Base-by-base conservation (phyloP, 2,888 invertebrate species). In the Vannuccia rotundouncinata region DNA sequence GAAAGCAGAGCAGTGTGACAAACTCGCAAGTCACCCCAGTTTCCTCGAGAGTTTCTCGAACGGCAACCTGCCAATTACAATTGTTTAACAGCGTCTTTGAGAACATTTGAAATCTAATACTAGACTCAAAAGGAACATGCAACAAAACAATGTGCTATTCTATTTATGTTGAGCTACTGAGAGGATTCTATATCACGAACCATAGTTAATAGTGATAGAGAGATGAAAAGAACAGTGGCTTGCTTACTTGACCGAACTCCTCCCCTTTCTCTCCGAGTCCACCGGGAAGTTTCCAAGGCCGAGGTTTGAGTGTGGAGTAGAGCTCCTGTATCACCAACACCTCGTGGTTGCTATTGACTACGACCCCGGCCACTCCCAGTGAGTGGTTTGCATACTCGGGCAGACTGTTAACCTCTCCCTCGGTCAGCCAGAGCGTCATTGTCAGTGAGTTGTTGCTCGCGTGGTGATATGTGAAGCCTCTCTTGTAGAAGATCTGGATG, bases 41-140 rank as follows among this genome's bases (percentile, higher is more conserved):
- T 89, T 96, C 96, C 89, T 96, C 96, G 79, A 91, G 89, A 0
- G 95, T 93, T 89, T 96, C 96, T 83, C 96, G 90, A 79, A 92
- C 90, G 0, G 92, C 94, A 17, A 95, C 94, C 84, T 92, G 92
- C 81, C 17, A 10, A 45, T 17, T 17, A 45, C 17, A 45, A 10
- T 45, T 45, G 45, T 45, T 45, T 45, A 45, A 45, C 45, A 10
- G 45, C n/a, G n/a, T n/a, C n/a, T n/a, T n/a, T n/a, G n/a, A n/a
- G n/a, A n/a, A n/a, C n/a, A n/a, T n/a, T n/a, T n/a, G n/a, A n/a
- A n/a, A n/a, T n/a, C n/a, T n/a, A n/a, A n/a, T n/a, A n/a, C n/a
- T n/a, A n/a, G n/a, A n/a, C n/a, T n/a, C n/a, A n/a, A n/a, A n/a
- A n/a, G n/a, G n/a, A n/a, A n/a, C n/a, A n/a, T n/a, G n/a, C n/a